These are phyloP conservation scores for Novumbra hubbsi DNA, from an alignment of 2,797 vertebrate species.

Conservation along the genomic window DNA sequence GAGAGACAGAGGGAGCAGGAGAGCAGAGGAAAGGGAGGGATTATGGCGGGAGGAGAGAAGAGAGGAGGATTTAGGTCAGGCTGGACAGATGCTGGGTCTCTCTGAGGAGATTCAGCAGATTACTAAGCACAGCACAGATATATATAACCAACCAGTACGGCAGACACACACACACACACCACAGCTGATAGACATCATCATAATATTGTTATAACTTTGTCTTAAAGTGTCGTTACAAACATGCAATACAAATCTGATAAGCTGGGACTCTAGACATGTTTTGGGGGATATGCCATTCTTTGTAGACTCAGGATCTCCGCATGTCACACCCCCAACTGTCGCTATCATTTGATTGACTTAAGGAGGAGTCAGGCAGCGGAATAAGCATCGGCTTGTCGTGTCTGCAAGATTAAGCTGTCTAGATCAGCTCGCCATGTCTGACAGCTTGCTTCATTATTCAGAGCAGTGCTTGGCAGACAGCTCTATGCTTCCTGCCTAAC, in stretches of 20 bases:
- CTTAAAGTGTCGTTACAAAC: background rate
- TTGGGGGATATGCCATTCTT: slow-evolving; percentile 25
- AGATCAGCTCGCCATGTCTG: slow-evolving; percentile 56
- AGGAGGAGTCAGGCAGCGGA: slow-evolving; percentile 9
- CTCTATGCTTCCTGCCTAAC: slow-evolving; percentile 43
- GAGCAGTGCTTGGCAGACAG: slow-evolving; percentile 50
- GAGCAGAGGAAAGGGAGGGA: slow-evolving; percentile 36
- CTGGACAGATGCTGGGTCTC: slow-evolving; percentile 59
- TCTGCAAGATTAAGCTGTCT: slow-evolving; percentile 59
- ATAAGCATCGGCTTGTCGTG: slow-evolving; percentile 48
- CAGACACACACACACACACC: background rate
- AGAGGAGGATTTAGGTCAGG: slow-evolving; percentile 64
- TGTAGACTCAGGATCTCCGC: background rate
- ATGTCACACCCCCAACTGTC: slow-evolving; percentile 14
- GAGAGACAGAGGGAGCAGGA: background rate
- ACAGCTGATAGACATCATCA: slow-evolving; percentile 2
- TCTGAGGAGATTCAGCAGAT: slow-evolving; percentile 62
- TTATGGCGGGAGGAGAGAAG: slow-evolving; percentile 39
- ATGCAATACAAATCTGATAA: slow-evolving; percentile 41
- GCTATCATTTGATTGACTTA: slow-evolving; percentile 17
- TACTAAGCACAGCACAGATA: slow-evolving; percentile 41
- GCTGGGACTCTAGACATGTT: slow-evolving; percentile 29
- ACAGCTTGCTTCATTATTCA: slow-evolving; percentile 62
- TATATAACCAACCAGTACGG: slow-evolving; percentile 16
- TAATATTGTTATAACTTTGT: background rate